Conservation (phyloP, 1,140 invertebrate species). For the Hyles vespertilio region DNA sequence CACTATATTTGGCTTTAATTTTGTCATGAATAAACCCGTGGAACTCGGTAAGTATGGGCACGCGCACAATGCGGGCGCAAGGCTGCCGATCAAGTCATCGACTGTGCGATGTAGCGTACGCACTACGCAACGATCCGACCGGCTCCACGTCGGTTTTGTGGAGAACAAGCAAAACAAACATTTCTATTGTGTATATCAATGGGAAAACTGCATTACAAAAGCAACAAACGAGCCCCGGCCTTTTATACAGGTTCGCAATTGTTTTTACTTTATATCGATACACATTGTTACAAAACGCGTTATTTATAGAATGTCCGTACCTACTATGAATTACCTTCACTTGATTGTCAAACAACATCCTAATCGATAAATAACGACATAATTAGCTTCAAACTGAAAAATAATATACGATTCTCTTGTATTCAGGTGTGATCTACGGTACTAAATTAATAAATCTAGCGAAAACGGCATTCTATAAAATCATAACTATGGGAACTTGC, state of each 20-base stretch:
- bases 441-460: background rate
- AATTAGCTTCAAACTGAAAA: background rate
- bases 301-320: no score
- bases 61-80: slow-evolving; percentile 43
- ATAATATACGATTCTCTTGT: background rate
- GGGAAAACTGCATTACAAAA: slow-evolving; percentile 63
- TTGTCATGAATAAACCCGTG: slow-evolving; percentile 21
- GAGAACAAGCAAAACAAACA: slow-evolving; percentile 52
- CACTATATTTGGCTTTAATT: slow-evolving; percentile 4
- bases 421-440: background rate
- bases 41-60: slow-evolving; percentile 8
- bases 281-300: slow-evolving; percentile 2
- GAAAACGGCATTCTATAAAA: background rate
- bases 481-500: background rate
- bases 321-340: no score
- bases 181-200: slow-evolving; percentile 55
- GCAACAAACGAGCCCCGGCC: slow-evolving; percentile 34
- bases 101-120: slow-evolving; percentile 29
- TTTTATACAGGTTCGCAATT: slow-evolving; percentile 26
- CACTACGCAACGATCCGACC: slow-evolving; percentile 34
- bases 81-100: slow-evolving; percentile 41
- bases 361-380: slow-evolving; percentile 12
- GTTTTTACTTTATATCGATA: slow-evolving; percentile 8
- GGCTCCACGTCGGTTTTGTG: slow-evolving; percentile 25
- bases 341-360: slow-evolving; percentile 7